Evolutionary conservation across 2,797 vertebrate genomes (phyloP).

Genomic region (Aphelocoma californica): DNA sequence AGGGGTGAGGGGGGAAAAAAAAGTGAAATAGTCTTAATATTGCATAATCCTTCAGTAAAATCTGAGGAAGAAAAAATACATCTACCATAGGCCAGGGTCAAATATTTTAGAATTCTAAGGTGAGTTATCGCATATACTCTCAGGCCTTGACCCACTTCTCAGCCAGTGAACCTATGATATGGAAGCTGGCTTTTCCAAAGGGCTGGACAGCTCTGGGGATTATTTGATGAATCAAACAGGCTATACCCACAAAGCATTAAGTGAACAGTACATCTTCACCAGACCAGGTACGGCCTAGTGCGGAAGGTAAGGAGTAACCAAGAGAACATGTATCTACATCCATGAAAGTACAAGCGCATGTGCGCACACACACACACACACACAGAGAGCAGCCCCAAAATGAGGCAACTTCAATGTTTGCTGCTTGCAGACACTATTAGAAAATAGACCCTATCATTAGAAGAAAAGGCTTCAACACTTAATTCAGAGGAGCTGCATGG

Average conservation of each 20-base stretch:
- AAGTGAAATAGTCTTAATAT: neutral
- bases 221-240: neutral
- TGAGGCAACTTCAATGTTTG: neutral
- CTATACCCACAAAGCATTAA: neutral
- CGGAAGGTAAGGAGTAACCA: neutral
- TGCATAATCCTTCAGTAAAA: neutral
- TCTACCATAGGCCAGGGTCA: neutral
- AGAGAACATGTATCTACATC: neutral
- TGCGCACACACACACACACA: accelerated
- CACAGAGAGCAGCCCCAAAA: neutral
- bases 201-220: neutral
- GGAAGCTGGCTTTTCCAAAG: neutral
- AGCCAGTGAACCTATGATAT: neutral
- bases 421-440: neutral
- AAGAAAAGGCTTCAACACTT: neutral
- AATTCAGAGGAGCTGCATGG: neutral
- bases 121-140: neutral
- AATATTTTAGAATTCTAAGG: neutral
- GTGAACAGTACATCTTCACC: neutral
- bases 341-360: neutral
- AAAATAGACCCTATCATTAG: neutral
- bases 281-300: neutral
- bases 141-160: neutral
- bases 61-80: accelerated
- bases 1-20: accelerated